Conservation (phyloP, 2,888 invertebrate genomes). For the Aspidapion aeneum region DNA sequence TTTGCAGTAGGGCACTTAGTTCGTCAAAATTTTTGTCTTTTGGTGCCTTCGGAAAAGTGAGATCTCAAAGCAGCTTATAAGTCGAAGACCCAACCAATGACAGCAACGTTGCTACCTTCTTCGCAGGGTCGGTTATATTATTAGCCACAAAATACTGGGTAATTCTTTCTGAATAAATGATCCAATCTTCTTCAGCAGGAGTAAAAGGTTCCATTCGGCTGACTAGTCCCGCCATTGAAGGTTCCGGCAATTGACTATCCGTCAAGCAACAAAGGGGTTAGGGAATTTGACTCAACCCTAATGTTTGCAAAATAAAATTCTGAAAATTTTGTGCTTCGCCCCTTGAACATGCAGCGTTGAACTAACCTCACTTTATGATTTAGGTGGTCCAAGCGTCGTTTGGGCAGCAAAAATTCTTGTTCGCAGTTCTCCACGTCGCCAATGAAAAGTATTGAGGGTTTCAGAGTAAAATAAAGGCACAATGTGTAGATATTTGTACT, state of each 20-base stretch:
- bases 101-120: background rate
- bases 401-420: background rate
- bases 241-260: no score
- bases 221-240: background rate
- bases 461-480: no score
- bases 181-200: background rate
- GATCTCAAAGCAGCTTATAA: background rate
- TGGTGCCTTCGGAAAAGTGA: background rate
- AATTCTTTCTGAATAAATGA: background rate
- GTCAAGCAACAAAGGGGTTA: no score
- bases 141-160: background rate
- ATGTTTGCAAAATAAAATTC: background rate
- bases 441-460: background rate
- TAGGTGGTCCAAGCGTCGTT: background rate
- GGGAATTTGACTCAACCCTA: no score
- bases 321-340: background rate
- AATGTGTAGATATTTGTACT: no score
- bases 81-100: background rate
- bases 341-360: background rate
- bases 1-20: background rate
- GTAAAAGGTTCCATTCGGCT: background rate
- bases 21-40: background rate
- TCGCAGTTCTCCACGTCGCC: background rate
- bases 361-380: background rate
- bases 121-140: background rate